A percentile compares a stretch with the other conserved stretches of the same genome.
Conservation (phyloP, 1,140 invertebrate species). For the Zaprionus gabonicus region DNA sequence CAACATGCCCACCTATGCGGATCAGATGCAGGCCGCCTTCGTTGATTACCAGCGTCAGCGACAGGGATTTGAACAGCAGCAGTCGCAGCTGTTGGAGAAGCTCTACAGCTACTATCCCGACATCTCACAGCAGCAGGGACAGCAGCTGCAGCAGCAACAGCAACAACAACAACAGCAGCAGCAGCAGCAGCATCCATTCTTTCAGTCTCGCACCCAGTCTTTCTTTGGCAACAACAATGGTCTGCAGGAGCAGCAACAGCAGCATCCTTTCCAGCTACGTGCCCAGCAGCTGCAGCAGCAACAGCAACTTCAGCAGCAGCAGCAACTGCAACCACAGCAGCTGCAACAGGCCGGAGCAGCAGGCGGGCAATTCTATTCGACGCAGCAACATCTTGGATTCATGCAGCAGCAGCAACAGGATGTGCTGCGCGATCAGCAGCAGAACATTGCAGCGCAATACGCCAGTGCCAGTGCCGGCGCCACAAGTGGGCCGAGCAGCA, state of each 20-base stretch:
- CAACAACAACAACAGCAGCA: not conserved
- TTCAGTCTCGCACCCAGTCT: not conserved
- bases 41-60: constrained; percentile 68
- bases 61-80: constrained; percentile 66
- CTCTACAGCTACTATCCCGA: constrained; percentile 63
- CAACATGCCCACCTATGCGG: constrained; percentile 58
- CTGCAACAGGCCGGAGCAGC: not conserved
- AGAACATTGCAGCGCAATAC: constrained; percentile 64
- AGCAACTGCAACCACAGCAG: not conserved
- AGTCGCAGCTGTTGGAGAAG: constrained; percentile 67
- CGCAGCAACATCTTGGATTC: constrained; percentile 67
- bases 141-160: not conserved
- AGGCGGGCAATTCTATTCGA: constrained; percentile 51
- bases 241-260: constrained; percentile 41
- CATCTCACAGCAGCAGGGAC: constrained; percentile 29
- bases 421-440: constrained; percentile 66
- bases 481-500: not conserved
- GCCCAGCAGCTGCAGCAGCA: not conserved
- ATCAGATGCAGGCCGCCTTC: constrained; percentile 74
- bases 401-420: constrained; percentile 71
- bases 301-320: constrained; percentile 7
- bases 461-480: constrained; percentile 51
- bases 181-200: constrained; percentile 1
- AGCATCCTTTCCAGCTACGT: not conserved
- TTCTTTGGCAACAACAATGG: constrained; percentile 52